A percentile compares a stretch with the other conserved stretches of the same genome.
These are phyloP conservation scores for Apamea epomidion DNA, from an alignment of 2,888 invertebrate genomes.

Conservation along the genomic window DNA sequence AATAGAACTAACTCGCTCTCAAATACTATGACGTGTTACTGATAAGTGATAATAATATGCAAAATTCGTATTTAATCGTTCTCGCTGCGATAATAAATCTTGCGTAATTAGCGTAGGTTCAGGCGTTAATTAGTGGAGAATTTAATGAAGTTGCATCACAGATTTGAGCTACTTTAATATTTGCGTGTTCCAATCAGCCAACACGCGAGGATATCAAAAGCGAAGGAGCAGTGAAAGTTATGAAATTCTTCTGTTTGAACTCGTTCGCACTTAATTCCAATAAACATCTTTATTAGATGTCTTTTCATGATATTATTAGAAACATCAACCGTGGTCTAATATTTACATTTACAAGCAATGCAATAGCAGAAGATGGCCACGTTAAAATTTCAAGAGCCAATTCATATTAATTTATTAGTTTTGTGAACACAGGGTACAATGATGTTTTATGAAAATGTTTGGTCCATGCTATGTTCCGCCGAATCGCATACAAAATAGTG, in stretches of 20 bases:
- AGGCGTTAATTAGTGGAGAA: slow-evolving; percentile 28
- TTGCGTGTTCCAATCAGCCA: slow-evolving; percentile 42
- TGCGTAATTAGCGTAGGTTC: slow-evolving; percentile 21
- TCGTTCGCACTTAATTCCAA: slow-evolving; percentile 11
- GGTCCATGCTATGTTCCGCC: too few relatives aligned
- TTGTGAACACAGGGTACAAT: too few relatives aligned
- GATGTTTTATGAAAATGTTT: too few relatives aligned
- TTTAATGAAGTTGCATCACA: slow-evolving; percentile 27
- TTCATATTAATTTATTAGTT: too few relatives aligned
- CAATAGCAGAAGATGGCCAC: neutral
- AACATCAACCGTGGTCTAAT: neutral
- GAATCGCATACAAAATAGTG: too few relatives aligned
- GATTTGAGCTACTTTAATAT: slow-evolving; percentile 21
- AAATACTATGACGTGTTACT: slow-evolving; percentile 47
- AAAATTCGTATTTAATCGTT: slow-evolving; percentile 11
- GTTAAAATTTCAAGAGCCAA: neutral
- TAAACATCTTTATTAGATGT: neutral
- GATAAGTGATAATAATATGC: slow-evolving; percentile 24
- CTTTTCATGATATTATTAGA: slow-evolving; percentile 6
- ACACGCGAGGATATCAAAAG: slow-evolving; percentile 31
- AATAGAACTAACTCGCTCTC: slow-evolving; percentile 19
- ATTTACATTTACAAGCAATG: neutral
- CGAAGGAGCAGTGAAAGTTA: slow-evolving; percentile 55
- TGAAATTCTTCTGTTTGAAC: slow-evolving; percentile 15
- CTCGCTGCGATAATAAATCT: slow-evolving; percentile 12